These are phyloP conservation scores for Drosophila kikkawai DNA, from an alignment of 1,140 invertebrate species.

Conservation along the genomic window DNA sequence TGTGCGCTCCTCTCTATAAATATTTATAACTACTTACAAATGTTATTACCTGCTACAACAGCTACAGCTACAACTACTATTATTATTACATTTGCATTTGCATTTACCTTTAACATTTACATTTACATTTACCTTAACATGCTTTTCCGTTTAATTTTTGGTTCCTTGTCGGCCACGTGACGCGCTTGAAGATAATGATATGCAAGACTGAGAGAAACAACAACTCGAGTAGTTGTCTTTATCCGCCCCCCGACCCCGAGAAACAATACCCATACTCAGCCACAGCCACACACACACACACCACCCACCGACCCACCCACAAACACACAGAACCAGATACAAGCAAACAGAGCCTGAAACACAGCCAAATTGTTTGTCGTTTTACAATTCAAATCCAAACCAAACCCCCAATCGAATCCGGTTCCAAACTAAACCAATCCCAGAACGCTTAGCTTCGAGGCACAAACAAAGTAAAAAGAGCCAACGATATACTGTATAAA, in stretches of 20 bases:
- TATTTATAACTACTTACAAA: slow-evolving; percentile 68
- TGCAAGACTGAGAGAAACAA: slow-evolving; percentile 64
- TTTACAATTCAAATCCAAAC: slow-evolving; percentile 47
- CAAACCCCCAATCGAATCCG: slow-evolving; percentile 35
- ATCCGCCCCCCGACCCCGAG: neutral
- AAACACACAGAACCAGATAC: slow-evolving; percentile 25
- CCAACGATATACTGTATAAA: slow-evolving; percentile 55
- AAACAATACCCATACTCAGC: slow-evolving; percentile 23
- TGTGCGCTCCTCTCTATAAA: slow-evolving; percentile 55
- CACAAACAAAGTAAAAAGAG: slow-evolving; percentile 65
- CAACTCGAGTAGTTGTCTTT: slow-evolving; percentile 59
- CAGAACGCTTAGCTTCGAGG: slow-evolving; percentile 58
- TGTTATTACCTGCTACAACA: slow-evolving; percentile 57
- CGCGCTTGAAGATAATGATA: slow-evolving; percentile 61
- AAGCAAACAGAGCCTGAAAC: slow-evolving; percentile 48
- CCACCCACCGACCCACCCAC: slow-evolving; percentile 20
- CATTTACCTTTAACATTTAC: slow-evolving; percentile 50
- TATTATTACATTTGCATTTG: slow-evolving; percentile 59
- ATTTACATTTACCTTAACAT: slow-evolving; percentile 52
- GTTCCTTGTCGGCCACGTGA: slow-evolving; percentile 51
- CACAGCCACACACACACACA: slow-evolving; percentile 26
- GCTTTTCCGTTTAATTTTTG: slow-evolving; percentile 53
- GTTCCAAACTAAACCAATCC: slow-evolving; percentile 37
- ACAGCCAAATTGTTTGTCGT: slow-evolving; percentile 48
- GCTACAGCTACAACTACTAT: slow-evolving; percentile 43